Evolutionary conservation across 2,888 invertebrate species (phyloP).

Genomic region (Elysia crispata): DNA sequence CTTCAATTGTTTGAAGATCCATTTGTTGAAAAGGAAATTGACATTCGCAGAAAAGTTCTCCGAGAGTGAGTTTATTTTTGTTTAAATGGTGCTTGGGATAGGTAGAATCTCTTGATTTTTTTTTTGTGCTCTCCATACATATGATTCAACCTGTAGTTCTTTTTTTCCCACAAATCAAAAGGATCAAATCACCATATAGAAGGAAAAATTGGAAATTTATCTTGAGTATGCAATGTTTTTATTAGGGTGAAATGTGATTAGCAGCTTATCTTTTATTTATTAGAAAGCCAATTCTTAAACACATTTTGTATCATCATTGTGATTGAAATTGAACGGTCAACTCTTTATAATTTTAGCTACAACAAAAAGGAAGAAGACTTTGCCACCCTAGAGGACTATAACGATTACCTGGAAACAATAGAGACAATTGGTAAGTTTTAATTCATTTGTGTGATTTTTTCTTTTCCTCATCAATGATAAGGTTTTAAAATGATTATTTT

Average conservation of each 20-base stretch:
- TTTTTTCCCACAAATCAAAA: no score
- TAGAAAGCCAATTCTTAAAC: no score
- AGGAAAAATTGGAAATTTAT: no score
- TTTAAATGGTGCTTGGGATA: not conserved
- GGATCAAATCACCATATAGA: no score
- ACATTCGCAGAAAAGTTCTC: slow-evolving; percentile 91
- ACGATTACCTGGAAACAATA: slow-evolving; percentile 97
- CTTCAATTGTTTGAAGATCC: slow-evolving; percentile 98
- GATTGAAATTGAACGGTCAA: no score
- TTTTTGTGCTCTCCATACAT: no score
- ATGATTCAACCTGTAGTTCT: no score
- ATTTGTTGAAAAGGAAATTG: slow-evolving; percentile 97
- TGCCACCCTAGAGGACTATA: slow-evolving; percentile 87
- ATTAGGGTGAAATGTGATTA: no score
- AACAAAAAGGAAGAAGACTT: slow-evolving; percentile 98
- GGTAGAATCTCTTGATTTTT: not conserved
- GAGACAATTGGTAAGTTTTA: slow-evolving; percentile 84
- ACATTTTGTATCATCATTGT: no score
- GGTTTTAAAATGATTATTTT: no score
- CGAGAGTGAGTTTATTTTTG: slow-evolving; percentile 71
- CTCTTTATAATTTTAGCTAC: slow-evolving; percentile 82
- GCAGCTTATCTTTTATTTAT: no score
- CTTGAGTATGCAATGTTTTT: no score
- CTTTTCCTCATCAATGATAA: not conserved
- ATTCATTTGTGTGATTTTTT: not conserved